phyloP scores from a whole-genome alignment of 2,888 invertebrate species.

The Pedicia rivosa region DNA sequence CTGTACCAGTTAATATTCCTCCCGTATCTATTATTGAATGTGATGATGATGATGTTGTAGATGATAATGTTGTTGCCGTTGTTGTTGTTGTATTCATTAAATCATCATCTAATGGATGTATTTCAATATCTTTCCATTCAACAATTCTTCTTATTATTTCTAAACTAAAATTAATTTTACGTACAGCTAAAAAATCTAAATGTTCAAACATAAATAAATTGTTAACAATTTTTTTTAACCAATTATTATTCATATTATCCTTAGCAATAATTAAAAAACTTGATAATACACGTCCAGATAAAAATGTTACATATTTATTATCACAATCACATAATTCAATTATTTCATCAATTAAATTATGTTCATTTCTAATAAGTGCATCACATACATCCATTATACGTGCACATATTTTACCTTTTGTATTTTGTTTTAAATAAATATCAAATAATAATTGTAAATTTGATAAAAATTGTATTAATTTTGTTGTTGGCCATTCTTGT shows the following conservation, averaged over 20 bases:
- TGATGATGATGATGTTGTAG: constrained; percentile 5
- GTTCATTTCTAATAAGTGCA: constrained; percentile 61
- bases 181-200: constrained; percentile 44
- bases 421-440: constrained; percentile 69
- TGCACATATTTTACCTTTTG: constrained; percentile 65
- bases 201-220: constrained; percentile 50
- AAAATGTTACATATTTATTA: constrained; percentile 66
- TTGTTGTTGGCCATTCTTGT: constrained; percentile 47
- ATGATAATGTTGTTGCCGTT: neutral
- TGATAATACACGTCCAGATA: constrained; percentile 63
- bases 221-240: constrained; percentile 61
- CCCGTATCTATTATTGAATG: constrained; percentile 15
- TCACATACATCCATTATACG: constrained; percentile 67
- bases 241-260: constrained; percentile 61
- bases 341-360: constrained; percentile 70
- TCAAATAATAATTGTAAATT: constrained; percentile 72
- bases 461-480: constrained; percentile 62
- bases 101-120: constrained; percentile 60
- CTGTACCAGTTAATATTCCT: constrained; percentile 14
- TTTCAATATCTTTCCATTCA: constrained; percentile 72
- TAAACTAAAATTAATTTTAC: constrained; percentile 67
- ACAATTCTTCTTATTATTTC: constrained; percentile 76
- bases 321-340: constrained; percentile 61
- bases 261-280: constrained; percentile 73
- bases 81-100: too few species aligned